Evolutionary conservation across 92 coral and sea anemone genomes (phyloP), one percentile per base, ranked within the genome.

Genomic region (Micromussa lordhowensis): DNA sequence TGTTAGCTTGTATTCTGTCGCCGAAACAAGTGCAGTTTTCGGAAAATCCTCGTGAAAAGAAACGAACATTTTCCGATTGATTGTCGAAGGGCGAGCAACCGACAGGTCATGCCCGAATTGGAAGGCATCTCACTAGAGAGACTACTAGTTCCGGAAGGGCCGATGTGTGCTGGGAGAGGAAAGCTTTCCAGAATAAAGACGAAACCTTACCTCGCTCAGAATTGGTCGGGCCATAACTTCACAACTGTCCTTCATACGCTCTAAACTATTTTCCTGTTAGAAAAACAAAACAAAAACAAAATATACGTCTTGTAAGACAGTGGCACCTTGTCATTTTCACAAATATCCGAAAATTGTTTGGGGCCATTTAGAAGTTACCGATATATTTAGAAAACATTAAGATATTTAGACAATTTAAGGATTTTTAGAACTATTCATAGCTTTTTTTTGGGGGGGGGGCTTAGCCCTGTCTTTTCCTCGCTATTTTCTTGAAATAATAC

Each of bases 211-310:
- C 73, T 84, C 81, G 21, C 22, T 1, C 0, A 84, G 61, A 74
- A 84, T 74, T 18, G 63, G 88, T 73, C 16, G 88, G 26, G 64
- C 81, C 72, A 54, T 9, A 19, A 13, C 31, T 75, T 48, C 88
- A 57, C 54, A 51, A 11, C n/a, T 74, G 38, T 73, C 28, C 36
- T 57, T 40, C 49, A 49, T 53, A 82, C 16, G 49, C 16, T 84
- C 55, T 35, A 59, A 38, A 40, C 58, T 55, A 28, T 30, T 36
- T 57, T 38, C 73, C 88, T 84, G 74, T 19, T 58, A 13, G 13
- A 18, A 24, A 84, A 74, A 54, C 6, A 55, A 73, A 58, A 35
- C 0, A 35, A n/a, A n/a, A n/a, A n/a, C n/a, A n/a, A n/a, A n/a
- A 15, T 12, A 18, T 17, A 1, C 49, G n/a, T 66, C 71, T 63